phyloP scores from a whole-genome alignment of 2,888 invertebrate genomes.

The Saturnia pavonia region DNA sequence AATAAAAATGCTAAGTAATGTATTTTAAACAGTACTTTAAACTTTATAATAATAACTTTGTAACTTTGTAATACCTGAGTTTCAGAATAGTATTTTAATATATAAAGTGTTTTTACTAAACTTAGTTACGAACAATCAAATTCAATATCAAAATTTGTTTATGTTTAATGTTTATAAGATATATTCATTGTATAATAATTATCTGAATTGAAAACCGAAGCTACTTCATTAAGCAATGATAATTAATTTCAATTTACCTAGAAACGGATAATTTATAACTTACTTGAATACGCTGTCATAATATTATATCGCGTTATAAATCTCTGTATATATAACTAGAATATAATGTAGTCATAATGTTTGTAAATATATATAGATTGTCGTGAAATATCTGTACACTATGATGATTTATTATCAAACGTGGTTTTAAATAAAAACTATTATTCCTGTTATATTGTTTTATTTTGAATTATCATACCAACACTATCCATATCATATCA shows the following conservation, averaged over 20 bases:
- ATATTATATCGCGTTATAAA: background rate
- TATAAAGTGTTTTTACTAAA: background rate
- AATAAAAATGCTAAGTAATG: background rate
- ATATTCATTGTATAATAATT: background rate
- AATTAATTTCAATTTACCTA: background rate
- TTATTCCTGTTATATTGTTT: conserved; percentile 6
- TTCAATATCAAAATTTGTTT: too few relatives aligned
- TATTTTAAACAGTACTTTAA: background rate
- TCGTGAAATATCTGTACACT: conserved; percentile 8
- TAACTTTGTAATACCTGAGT: background rate
- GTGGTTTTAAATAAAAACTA: conserved; percentile 25
- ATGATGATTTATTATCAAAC: background rate
- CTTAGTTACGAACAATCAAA: background rate
- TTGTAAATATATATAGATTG: conserved; percentile 5
- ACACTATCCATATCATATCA: too few relatives aligned
- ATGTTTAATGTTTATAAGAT: too few relatives aligned
- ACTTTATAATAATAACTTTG: too few relatives aligned
- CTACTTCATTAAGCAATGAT: background rate
- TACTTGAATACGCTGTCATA: background rate
- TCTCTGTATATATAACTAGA: background rate
- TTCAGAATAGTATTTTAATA: background rate
- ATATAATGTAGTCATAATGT: background rate
- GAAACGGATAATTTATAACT: background rate
- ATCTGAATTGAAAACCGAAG: background rate
- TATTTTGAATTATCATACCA: background rate